Evolutionary conservation across 1,140 invertebrate genomes (phyloP).

Genomic region (Camponotus vicinus): DNA sequence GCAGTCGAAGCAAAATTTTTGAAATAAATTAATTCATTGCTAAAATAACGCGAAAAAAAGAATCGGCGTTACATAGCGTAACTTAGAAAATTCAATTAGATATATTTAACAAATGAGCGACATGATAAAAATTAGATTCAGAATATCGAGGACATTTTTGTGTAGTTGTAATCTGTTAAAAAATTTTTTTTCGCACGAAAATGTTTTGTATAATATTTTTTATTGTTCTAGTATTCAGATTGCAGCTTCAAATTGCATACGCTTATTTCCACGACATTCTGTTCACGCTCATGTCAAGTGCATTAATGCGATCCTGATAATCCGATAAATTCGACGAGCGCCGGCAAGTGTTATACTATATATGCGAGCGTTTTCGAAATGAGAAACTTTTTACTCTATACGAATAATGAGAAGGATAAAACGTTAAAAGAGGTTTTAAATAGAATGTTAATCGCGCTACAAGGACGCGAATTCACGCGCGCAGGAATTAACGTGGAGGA

Average conservation of each 20-base stretch:
- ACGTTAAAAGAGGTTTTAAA: background rate
- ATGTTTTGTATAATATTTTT: constrained; percentile 2
- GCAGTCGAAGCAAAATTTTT: background rate
- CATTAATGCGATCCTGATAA: constrained; percentile 20
- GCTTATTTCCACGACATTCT: background rate
- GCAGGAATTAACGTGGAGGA: background rate
- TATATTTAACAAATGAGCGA: background rate
- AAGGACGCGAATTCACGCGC: background rate
- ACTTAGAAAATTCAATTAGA: background rate
- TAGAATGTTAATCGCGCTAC: background rate
- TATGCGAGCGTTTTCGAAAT: background rate
- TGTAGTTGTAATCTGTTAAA: background rate
- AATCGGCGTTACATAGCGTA: too few species aligned
- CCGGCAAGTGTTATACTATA: background rate
- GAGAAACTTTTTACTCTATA: background rate
- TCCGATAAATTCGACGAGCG: background rate
- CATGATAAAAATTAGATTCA: constrained; percentile 1
- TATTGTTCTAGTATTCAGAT: background rate
- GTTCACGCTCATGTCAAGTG: background rate
- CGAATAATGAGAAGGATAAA: background rate
- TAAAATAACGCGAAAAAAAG: background rate
- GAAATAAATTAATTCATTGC: background rate
- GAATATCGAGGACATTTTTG: background rate
- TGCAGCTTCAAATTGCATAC: background rate
- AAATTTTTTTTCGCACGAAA: background rate